Base-by-base conservation (phyloP, 1,140 invertebrate genomes). In the Mizuhopecten yessoensis region DNA sequence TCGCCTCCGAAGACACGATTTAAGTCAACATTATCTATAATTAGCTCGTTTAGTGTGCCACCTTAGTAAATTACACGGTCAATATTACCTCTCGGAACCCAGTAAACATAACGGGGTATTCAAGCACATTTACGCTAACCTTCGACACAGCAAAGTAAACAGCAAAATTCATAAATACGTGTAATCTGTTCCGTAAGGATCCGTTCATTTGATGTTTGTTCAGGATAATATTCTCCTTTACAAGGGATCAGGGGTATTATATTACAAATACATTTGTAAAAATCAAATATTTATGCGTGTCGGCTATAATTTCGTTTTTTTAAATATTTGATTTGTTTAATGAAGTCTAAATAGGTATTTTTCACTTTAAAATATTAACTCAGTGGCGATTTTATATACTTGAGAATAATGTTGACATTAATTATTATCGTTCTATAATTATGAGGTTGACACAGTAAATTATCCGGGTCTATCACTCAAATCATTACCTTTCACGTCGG, bases 311-410 rank as follows among this genome's bases (percentile, higher is more conserved):
- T 75, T 75, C 23, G 1, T 75, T 29, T 29, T 29, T 29, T 7
- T 29, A 75, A 75, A 75, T 29, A 75, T 5, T 5, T n/a, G 57
- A 75, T 75, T 75, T 29, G 57, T 75, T 75, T 29, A 75, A 75
- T 29, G 0, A 5, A 7, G 29, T 9, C 57, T 3, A 29, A 75
- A 75, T 75, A 29, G 17, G 57, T 75, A 75, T 75, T 75, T 45
- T 29, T 75, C 57, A 75, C 57, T 5, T 57, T 9, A 75, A 11
- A 5, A 75, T 29, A 29, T 75, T 17, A 75, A 29, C n/a, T n/a
- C 57, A 29, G 57, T n/a, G 57, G 57, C n/a, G n/a, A 75, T 75
- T 75, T 75, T 75, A 75, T n/a, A n/a, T 9, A 75, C 57, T 75
- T 75, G 9, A 29, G 29, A 29, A 5, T 1, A 17, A 75, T 75